phyloP scores from a whole-genome alignment of 2,113 vertebrate genomes.

The Regulus satrapa region DNA sequence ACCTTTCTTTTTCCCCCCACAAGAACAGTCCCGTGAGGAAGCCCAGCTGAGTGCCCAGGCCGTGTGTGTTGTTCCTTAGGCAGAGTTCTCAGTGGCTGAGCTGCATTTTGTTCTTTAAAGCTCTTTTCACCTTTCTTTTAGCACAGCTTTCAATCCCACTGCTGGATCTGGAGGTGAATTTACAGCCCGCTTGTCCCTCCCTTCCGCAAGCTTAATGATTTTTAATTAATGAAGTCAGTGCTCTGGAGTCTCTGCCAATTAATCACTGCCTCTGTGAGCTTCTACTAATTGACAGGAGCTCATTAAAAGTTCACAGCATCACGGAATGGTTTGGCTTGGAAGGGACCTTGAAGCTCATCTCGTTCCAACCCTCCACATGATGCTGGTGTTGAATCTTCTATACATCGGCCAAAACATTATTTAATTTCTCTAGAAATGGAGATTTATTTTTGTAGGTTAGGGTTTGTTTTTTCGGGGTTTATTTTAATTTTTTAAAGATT shows the following conservation, averaged over 20 bases:
- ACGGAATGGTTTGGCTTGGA: background rate
- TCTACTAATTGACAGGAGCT: background rate
- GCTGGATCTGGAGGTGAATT: background rate
- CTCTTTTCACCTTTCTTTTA: background rate
- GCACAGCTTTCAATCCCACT: background rate
- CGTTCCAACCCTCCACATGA: background rate
- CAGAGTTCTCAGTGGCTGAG: background rate
- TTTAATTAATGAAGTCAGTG: background rate
- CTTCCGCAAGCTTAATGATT: background rate
- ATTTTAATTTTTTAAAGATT: background rate
- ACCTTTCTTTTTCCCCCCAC: background rate
- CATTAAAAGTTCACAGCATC: background rate
- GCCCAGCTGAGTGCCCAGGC: background rate
- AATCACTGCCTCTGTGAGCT: background rate
- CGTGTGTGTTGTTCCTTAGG: accelerated
- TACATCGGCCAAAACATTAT: slow-evolving; percentile 2
- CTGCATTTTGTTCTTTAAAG: background rate
- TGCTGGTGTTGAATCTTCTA: background rate
- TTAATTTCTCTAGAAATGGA: slow-evolving; percentile 3
- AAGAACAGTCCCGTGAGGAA: background rate
- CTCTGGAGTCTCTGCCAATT: background rate
- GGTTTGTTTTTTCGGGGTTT: background rate
- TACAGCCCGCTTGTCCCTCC: background rate
- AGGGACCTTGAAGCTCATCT: background rate
- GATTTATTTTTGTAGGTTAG: slow-evolving; percentile 8